Evolutionary conservation across 2,888 invertebrate genomes (phyloP).

Genomic region (Luffia ferchaultella): DNA sequence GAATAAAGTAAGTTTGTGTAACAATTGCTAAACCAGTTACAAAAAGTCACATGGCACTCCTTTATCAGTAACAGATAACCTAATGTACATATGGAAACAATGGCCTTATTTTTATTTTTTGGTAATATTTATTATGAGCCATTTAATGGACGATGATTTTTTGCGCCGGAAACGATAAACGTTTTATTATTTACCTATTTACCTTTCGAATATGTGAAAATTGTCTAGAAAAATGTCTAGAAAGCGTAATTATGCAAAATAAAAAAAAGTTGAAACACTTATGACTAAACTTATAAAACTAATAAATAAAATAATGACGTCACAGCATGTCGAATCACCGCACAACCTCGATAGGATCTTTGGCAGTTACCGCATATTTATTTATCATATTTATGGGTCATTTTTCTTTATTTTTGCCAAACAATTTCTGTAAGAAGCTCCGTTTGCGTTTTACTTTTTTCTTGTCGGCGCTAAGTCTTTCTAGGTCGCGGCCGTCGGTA

Average conservation of each 20-base stretch:
- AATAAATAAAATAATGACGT: conserved; percentile 44
- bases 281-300: conserved; percentile 21
- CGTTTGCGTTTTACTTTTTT: conserved; percentile 57
- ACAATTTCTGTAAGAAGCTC: conserved; percentile 54
- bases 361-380: conserved; percentile 40
- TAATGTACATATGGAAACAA: background rate
- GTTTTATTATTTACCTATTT: too few relatives aligned
- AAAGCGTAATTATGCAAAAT: too few relatives aligned
- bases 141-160: background rate
- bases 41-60: background rate
- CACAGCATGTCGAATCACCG: conserved; percentile 25
- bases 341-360: conserved; percentile 46
- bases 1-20: too few relatives aligned
- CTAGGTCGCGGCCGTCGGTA: conserved; percentile 38
- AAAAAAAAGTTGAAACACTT: too few relatives aligned
- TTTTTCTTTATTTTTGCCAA: conserved; percentile 51
- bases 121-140: background rate
- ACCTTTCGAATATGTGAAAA: too few relatives aligned
- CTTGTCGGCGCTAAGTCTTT: conserved; percentile 30
- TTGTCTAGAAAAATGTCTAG: too few relatives aligned
- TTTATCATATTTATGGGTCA: conserved; percentile 28
- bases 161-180: background rate
- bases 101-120: background rate
- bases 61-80: background rate
- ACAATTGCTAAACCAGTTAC: too few relatives aligned